These are phyloP conservation scores for Hemitrygon akajei DNA, from an alignment of 2,797 vertebrate genomes.

Conservation along the genomic window DNA sequence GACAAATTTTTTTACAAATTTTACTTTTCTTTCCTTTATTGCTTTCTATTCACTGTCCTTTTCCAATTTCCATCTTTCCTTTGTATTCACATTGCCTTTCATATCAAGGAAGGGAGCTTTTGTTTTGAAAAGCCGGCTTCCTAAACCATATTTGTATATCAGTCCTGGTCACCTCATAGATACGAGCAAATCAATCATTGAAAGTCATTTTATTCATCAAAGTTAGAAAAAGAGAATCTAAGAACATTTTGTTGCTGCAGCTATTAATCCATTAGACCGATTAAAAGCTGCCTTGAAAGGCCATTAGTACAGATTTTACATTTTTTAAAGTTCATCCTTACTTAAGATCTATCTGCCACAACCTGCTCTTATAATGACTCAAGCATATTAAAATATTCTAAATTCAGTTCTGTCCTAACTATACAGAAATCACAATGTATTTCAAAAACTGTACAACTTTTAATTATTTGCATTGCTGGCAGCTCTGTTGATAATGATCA, in stretches of 20 bases:
- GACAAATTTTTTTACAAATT: not conserved
- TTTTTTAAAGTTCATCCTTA: not conserved
- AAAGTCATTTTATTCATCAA: not conserved
- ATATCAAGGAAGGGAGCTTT: not conserved
- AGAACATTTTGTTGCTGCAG: not conserved
- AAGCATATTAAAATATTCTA: not conserved
- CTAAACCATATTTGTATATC: not conserved
- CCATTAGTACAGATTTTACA: not conserved
- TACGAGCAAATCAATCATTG: not conserved
- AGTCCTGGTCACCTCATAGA: not conserved
- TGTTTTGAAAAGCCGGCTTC: not conserved
- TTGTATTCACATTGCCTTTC: not conserved
- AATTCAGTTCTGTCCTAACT: too few relatives aligned
- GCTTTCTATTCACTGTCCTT: not conserved
- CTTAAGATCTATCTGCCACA: not conserved
- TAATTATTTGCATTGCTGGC: not conserved
- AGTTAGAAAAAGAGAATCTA: not conserved
- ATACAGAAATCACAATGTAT: not conserved
- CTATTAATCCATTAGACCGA: not conserved
- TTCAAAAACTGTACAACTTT: not conserved
- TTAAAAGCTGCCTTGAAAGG: not conserved
- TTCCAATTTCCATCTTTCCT: not conserved
- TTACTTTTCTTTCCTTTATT: not conserved
- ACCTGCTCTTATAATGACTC: not conserved
- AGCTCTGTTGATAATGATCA: not conserved